Conservation (phyloP, 2,888 invertebrate genomes). For the Drosophila ezoana region DNA sequence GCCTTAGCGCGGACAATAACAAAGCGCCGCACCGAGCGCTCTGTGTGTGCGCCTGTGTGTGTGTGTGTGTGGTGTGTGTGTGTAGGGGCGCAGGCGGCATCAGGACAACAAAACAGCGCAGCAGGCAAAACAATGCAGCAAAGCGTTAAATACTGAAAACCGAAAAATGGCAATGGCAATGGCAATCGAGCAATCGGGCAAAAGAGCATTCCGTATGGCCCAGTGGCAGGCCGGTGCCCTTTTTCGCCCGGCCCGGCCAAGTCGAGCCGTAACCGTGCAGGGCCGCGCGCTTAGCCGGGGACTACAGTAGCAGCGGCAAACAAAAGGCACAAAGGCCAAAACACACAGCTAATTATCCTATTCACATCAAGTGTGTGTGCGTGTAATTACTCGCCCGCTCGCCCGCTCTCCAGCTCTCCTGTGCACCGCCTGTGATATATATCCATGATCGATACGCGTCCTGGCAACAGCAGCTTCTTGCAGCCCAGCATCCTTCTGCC, state of each 20-base stretch:
- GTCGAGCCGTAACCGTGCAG: constrained; percentile 30
- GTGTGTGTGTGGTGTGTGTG: constrained; percentile 4
- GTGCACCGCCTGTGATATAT: constrained; percentile 42
- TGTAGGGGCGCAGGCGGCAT: constrained; percentile 9
- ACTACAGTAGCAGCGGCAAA: constrained; percentile 59
- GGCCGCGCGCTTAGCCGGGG: constrained; percentile 37
- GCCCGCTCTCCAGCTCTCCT: constrained; percentile 24
- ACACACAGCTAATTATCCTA: constrained; percentile 74
- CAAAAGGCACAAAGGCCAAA: constrained; percentile 69
- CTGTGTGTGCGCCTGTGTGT: background rate
- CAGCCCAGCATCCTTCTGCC: constrained; percentile 34
- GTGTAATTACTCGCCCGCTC: constrained; percentile 61
- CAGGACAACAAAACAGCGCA: constrained; percentile 39
- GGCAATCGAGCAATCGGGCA: constrained; percentile 31
- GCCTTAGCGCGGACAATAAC: constrained; percentile 22
- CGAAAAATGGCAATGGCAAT: constrained; percentile 37
- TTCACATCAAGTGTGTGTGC: constrained; percentile 72
- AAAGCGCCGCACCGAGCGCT: constrained; percentile 12
- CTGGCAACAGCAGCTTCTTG: constrained; percentile 22
- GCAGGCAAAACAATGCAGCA: constrained; percentile 73
- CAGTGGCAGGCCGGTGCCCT: constrained; percentile 5
- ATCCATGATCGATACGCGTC: constrained; percentile 43
- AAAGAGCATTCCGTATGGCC: constrained; percentile 38
- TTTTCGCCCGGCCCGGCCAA: constrained; percentile 2
- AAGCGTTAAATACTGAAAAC: constrained; percentile 66